Percentiles rank a stretch among this genome's conserved stretches.
Conservation (phyloP, 2,888 invertebrate genomes). For the Parnassius smintheus region DNA sequence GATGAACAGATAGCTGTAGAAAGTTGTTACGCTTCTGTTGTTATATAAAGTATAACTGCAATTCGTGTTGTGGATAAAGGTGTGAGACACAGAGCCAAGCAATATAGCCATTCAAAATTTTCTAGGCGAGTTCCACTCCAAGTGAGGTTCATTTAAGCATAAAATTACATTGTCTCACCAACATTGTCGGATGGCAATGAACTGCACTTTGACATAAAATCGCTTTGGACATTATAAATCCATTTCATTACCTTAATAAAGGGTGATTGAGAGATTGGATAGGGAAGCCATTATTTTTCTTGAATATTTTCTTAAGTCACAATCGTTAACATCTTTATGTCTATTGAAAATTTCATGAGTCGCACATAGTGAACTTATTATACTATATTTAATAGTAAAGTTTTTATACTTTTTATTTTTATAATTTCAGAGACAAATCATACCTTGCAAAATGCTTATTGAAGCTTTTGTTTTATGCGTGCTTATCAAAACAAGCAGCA, state of each 20-base stretch:
- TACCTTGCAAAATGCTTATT: too few relatives aligned
- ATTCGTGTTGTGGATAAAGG: slow-evolving; percentile 70
- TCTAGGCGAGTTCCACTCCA: slow-evolving; percentile 74
- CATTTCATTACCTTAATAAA: slow-evolving; percentile 79
- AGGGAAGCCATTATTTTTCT: slow-evolving; percentile 65
- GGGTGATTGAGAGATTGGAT: slow-evolving; percentile 70
- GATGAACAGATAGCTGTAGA: slow-evolving; percentile 46
- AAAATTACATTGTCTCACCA: slow-evolving; percentile 78
- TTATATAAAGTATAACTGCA: slow-evolving; percentile 75
- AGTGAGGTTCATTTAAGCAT: slow-evolving; percentile 76
- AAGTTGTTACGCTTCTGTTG: slow-evolving; percentile 72
- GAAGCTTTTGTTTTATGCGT: too few relatives aligned
- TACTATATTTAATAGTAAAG: too few relatives aligned
- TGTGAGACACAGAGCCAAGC: slow-evolving; percentile 57
- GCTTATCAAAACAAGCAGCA: too few relatives aligned
- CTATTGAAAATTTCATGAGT: slow-evolving; percentile 33
- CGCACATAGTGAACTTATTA: neutral
- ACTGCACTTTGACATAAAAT: slow-evolving; percentile 81
- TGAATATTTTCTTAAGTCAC: slow-evolving; percentile 57
- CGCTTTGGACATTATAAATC: slow-evolving; percentile 75
- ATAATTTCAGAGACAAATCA: too few relatives aligned
- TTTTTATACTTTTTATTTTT: too few relatives aligned
- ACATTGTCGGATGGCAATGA: slow-evolving; percentile 79
- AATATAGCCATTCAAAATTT: slow-evolving; percentile 76
- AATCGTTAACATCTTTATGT: slow-evolving; percentile 58